Percentiles rank a stretch among this genome's conserved stretches.
Conservation (phyloP, 2,888 invertebrate species). For the Sarcophaga subvicina region DNA sequence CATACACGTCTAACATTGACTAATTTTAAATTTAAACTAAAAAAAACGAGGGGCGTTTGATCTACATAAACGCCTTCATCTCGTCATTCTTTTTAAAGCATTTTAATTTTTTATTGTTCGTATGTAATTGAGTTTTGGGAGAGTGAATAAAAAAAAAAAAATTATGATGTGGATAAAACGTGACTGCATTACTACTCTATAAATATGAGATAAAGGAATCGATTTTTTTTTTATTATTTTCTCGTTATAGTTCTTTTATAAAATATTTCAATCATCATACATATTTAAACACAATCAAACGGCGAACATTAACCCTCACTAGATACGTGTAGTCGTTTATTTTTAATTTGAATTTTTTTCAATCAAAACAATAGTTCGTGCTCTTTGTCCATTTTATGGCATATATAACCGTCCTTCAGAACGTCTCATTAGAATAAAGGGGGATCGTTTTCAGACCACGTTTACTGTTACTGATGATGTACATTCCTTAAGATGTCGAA, state of each 20-base stretch:
- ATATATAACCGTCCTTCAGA: too few species aligned
- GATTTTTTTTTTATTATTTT: background rate
- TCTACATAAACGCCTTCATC: constrained; percentile 62
- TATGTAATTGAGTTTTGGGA: constrained; percentile 47
- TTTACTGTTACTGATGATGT: too few species aligned
- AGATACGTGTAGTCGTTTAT: too few species aligned
- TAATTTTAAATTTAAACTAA: constrained; percentile 67
- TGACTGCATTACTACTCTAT: constrained; percentile 28
- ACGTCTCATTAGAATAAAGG: too few species aligned
- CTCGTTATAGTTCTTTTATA: background rate
- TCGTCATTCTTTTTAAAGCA: constrained; percentile 55
- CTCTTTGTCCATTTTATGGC: too few species aligned
- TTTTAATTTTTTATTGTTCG: constrained; percentile 39
- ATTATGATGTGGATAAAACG: constrained; percentile 4
- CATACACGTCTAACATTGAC: constrained; percentile 65
- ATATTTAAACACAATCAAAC: too few species aligned
- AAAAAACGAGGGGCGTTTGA: constrained; percentile 66
- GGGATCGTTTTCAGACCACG: too few species aligned
- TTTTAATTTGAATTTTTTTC: too few species aligned
- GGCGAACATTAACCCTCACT: too few species aligned
- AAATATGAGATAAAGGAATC: background rate
- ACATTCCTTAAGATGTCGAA: too few species aligned
- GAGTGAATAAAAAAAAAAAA: constrained; percentile 42
- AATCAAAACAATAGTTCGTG: too few species aligned
- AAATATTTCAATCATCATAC: too few species aligned